Conservation (phyloP, 2,797 vertebrate genomes). For the Chromobotia macracanthus region DNA sequence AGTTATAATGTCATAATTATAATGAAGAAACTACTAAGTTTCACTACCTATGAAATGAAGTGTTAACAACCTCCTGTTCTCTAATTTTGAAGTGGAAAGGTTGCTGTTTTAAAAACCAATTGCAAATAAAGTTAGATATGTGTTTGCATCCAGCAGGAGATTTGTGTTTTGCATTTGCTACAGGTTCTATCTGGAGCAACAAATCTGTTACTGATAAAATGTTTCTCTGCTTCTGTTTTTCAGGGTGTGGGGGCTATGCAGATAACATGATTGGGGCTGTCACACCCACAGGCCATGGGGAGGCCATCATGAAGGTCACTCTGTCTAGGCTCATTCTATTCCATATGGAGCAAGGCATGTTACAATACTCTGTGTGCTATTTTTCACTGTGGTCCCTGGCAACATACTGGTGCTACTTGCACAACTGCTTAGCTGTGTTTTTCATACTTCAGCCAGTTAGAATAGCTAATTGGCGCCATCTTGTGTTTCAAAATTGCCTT, state of each 20-base stretch:
- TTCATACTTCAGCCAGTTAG: neutral
- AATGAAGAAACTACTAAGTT: too few relatives aligned
- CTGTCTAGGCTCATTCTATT: conserved; percentile 88
- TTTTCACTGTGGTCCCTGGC: too few relatives aligned
- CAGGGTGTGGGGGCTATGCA: conserved; percentile 92
- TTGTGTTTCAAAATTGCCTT: neutral
- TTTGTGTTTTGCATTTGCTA: too few relatives aligned
- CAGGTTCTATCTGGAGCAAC: neutral
- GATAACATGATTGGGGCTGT: conserved; percentile 87
- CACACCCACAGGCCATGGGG: conserved; percentile 93
- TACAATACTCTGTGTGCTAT: neutral
- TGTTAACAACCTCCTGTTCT: too few relatives aligned
- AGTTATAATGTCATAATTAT: too few relatives aligned
- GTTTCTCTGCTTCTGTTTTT: conserved; percentile 43
- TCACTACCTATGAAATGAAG: too few relatives aligned
- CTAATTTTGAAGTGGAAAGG: too few relatives aligned
- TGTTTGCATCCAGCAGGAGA: too few relatives aligned
- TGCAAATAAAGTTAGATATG: too few relatives aligned
- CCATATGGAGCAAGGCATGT: conserved; percentile 90
- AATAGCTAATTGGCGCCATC: neutral
- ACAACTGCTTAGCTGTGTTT: neutral
- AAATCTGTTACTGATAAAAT: conserved; percentile 1
- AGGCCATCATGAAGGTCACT: conserved; percentile 92
- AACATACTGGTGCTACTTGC: neutral
- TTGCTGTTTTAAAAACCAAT: too few relatives aligned